Evolutionary conservation across 1,140 invertebrate species (phyloP).

Genomic region (Drosophila carrolli): DNA sequence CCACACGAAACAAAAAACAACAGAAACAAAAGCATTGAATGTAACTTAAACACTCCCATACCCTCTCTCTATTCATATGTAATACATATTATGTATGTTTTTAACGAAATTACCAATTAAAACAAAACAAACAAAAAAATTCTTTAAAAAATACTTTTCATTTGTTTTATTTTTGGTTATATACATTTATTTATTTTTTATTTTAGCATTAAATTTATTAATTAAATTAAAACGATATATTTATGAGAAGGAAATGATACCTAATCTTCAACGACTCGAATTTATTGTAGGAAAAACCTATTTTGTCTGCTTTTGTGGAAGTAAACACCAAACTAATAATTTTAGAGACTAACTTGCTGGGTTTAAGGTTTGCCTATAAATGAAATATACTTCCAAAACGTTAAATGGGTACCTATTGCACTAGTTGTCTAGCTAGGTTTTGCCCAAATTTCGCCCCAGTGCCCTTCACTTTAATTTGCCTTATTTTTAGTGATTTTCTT

Average conservation of each 20-base stretch:
- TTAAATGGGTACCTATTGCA: constrained; percentile 17
- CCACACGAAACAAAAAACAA: constrained; percentile 23
- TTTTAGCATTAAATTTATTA: background rate
- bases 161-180: constrained; percentile 57
- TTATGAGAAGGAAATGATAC: constrained; percentile 33
- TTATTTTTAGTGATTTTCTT: constrained; percentile 76
- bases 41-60: constrained; percentile 54
- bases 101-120: constrained; percentile 72
- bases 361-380: constrained; percentile 65
- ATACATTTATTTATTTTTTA: constrained; percentile 10
- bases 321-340: constrained; percentile 32
- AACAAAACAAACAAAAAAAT: constrained; percentile 65
- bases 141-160: constrained; percentile 40
- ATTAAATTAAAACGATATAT: constrained; percentile 10
- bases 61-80: constrained; percentile 55
- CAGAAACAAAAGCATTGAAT: constrained; percentile 53
- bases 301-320: constrained; percentile 73
- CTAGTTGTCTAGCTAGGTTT: constrained; percentile 33
- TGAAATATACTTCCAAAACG: constrained; percentile 56
- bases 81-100: constrained; percentile 53
- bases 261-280: constrained; percentile 71
- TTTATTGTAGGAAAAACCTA: constrained; percentile 74
- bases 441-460: constrained; percentile 63
- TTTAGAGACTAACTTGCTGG: constrained; percentile 70
- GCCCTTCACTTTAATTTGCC: constrained; percentile 79